These are phyloP conservation scores for Habrosyne pyritoides DNA, from an alignment of 2,888 invertebrate species.

Conservation along the genomic window DNA sequence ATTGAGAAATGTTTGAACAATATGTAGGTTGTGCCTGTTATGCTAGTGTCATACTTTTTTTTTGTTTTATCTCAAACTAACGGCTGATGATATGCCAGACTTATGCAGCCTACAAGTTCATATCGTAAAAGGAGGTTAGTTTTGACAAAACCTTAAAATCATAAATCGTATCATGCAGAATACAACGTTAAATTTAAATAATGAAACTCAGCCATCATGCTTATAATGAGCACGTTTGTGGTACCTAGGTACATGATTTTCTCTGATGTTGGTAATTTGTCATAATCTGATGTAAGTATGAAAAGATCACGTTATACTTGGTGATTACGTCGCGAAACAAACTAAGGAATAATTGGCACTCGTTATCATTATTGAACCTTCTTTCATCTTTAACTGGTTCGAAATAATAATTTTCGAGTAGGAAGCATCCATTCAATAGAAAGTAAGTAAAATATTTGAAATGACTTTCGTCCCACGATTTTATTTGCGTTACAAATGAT, in stretches of 20 bases:
- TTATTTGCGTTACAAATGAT: too few relatives aligned
- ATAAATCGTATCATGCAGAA: background rate
- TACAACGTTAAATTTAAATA: slow-evolving; percentile 1
- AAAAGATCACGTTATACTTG: slow-evolving; percentile 51
- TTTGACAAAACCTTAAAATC: too few relatives aligned
- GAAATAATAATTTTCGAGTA: slow-evolving; percentile 5
- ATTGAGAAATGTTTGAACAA: slow-evolving; percentile 55
- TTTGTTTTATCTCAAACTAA: slow-evolving; percentile 4
- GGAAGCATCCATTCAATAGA: background rate
- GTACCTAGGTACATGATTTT: slow-evolving; percentile 36
- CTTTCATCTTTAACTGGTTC: slow-evolving; percentile 6
- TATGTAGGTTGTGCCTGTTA: slow-evolving; percentile 38
- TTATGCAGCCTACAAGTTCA: too few relatives aligned
- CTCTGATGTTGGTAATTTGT: slow-evolving; percentile 56
- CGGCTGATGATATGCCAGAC: background rate
- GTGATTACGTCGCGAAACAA: slow-evolving; percentile 46
- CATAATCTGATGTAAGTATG: slow-evolving; percentile 54
- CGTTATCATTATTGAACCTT: slow-evolving; percentile 48
- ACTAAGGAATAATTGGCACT: slow-evolving; percentile 48
- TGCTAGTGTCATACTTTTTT: slow-evolving; percentile 18
- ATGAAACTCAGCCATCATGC: slow-evolving; percentile 1
- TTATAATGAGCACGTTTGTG: background rate
- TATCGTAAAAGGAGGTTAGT: too few relatives aligned
- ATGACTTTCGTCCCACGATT: too few relatives aligned
- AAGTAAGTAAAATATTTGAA: background rate